phyloP scores from a whole-genome alignment of 2,888 invertebrate genomes.

The Panopea generosa region DNA sequence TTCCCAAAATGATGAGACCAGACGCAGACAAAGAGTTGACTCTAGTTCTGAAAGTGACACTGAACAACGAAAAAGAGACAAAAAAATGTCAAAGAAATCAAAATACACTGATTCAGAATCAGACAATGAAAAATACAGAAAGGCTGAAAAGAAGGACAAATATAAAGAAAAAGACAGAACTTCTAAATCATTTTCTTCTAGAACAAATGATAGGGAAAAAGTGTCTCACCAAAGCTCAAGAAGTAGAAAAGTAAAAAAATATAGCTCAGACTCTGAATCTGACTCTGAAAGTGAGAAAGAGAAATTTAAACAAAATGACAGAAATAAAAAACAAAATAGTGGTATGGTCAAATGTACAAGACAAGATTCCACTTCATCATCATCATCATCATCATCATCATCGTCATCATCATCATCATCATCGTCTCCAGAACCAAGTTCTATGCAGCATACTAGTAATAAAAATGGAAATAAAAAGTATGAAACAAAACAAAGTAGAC shows the following conservation, averaged over 20 bases:
- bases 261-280: constrained; percentile 22
- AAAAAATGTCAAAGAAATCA: constrained; percentile 2
- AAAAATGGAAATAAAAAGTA: constrained; percentile 6
- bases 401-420: constrained; percentile 19
- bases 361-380: constrained; percentile 33
- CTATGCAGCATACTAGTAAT: neutral
- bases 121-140: neutral
- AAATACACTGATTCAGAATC: constrained; percentile 10
- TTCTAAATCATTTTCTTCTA: neutral
- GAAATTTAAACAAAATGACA: constrained; percentile 7
- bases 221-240: neutral
- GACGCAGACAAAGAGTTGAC: constrained; percentile 12
- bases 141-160: constrained; percentile 2
- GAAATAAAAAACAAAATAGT: neutral
- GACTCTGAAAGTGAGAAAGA: constrained; percentile 19
- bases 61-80: neutral
- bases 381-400: constrained; percentile 11
- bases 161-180: neutral
- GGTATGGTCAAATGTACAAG: constrained; percentile 3
- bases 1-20: neutral
- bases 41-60: constrained; percentile 8
- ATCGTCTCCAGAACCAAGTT: constrained; percentile 2
- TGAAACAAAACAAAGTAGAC: no score
- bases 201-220: constrained; percentile 5
- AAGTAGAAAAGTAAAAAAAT: constrained; percentile 2